Percentiles rank a stretch among this genome's conserved stretches.
These are phyloP conservation scores for Zootoca vivipara DNA, from an alignment of 2,113 vertebrate species.

Conservation along the genomic window DNA sequence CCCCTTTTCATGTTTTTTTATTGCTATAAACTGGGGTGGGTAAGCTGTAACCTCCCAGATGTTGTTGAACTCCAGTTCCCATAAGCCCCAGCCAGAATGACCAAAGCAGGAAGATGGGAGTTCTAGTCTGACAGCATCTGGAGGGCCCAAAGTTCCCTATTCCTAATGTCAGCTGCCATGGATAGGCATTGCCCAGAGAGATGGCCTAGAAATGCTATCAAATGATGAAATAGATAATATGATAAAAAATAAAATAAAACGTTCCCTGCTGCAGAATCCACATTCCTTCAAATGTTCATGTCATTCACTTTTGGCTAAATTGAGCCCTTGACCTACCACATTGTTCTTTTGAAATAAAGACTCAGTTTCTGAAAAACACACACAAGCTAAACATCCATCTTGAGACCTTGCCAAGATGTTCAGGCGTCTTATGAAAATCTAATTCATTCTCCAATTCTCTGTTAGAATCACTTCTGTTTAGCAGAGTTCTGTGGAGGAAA, in stretches of 20 bases:
- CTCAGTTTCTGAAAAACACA: neutral
- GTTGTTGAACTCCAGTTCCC: no score
- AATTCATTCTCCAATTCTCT: neutral
- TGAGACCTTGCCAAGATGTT: neutral
- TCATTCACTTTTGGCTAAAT: slow-evolving; percentile 7
- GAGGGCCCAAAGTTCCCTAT: no score
- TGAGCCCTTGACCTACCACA: neutral
- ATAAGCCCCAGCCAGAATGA: no score
- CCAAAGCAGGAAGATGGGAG: no score
- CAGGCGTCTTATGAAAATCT: neutral
- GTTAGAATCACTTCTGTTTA: neutral
- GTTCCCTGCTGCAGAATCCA: neutral
- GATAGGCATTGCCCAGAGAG: no score
- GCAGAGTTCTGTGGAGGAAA: neutral
- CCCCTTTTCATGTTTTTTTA: no score
- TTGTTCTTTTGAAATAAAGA: neutral
- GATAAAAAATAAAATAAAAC: neutral
- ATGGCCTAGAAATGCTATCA: no score
- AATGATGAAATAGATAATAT: no score
- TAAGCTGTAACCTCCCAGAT: no score
- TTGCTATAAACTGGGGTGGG: no score
- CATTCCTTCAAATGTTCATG: neutral
- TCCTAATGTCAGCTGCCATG: no score
- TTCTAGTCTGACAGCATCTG: no score
- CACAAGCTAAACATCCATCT: neutral